Base-by-base conservation (phyloP, 2,113 vertebrate genomes). In the Rhodinocichla rosea region DNA sequence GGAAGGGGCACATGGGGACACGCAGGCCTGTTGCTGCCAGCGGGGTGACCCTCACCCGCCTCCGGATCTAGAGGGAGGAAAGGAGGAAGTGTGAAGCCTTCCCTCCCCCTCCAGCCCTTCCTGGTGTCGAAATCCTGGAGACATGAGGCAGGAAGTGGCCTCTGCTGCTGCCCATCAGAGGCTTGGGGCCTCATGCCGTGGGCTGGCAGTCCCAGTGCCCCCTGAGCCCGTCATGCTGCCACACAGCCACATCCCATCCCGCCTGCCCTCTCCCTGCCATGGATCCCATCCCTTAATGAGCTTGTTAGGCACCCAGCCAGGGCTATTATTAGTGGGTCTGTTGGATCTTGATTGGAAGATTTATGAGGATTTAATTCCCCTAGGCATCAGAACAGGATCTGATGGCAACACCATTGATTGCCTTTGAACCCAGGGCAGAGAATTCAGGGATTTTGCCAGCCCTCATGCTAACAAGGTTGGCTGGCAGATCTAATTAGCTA, bases 61-160 rank as follows among this genome's bases (percentile, higher is more conserved):
- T 59, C 74, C 44, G 8, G 80, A 89, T 86, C 44, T 13, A 20
- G 67, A 75, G 92, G 50, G 76, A 86, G 67, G 56, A 60, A 65
- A 92, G 75, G 89, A 94, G 94, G 94, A 95, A 95, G 81, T 56
- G 4, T 32, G 12, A 65, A 79, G 62, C 94, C 45, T 86, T 86
- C 84, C 92, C 85, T 79, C 71, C 92, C 85, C 85, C 76, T 59
- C 76, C 89, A 74, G 81, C 76, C 76, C 92, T 95, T 95, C 94
- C 91, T 95, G 94, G 67, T 86, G 94, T 82, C 4, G 14, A 92
- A 87, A 87, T 23, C 27, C 78, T 7, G 55, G 83, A 70, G 89
- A 40, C 60, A 63, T 1, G 9, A 74, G 60, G 92, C 92, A 94
- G 94, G 94, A 94, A 92, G 52, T 84, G 40, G 21, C 71, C 30